Evolutionary conservation across 1,140 invertebrate species (phyloP), one percentile per base, ranked within the genome.

Genomic region (Hydropsyche tenuis): DNA sequence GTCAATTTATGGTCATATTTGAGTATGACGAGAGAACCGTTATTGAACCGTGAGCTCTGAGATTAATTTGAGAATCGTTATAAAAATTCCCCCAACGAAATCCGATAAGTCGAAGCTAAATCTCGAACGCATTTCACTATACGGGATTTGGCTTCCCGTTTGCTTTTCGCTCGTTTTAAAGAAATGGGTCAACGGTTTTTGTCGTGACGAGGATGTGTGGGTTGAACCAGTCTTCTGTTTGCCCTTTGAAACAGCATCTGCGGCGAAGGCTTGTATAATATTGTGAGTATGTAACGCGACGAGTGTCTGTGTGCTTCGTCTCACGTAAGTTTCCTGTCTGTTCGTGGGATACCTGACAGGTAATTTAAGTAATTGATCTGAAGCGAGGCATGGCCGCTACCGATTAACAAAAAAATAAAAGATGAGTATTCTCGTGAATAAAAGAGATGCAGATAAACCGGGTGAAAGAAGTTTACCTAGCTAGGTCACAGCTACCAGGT

Each of bases 401-500:
- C 27, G 68, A 70, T 70, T 27, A 56, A 70, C 25, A 53, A 70
- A 70, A 56, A 16, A 27, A 68, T 12, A 68, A 45, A 68, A 48
- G 11, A n/a, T 16, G 45, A 12, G 12, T 43, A 43, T 12, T 16
- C 3, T 48, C 23, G 48, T 22, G 56, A 27, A 37, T 56, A 70
- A 70, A 70, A 48, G 16, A 46, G 65, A 65, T 65, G 63, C 63
- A 65, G 30, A 69, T 48, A 51, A 60, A 70, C 68, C 68, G 68
- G 68, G 68, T 70, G 68, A 70, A 70, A 70, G 68, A 70, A 70
- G 68, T 70, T 70, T 70, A 70, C 68, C 68, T 70, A 70, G 68
- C 46, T 53, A 70, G 51, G 65, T 60, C 48, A 70, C 68, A 70
- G 68, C 37, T 37, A 37, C 30, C 30, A 37, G 30, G 56, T 60